Base-by-base conservation (phyloP, 2,113 vertebrate genomes). In the Pseudorasbora parva region DNA sequence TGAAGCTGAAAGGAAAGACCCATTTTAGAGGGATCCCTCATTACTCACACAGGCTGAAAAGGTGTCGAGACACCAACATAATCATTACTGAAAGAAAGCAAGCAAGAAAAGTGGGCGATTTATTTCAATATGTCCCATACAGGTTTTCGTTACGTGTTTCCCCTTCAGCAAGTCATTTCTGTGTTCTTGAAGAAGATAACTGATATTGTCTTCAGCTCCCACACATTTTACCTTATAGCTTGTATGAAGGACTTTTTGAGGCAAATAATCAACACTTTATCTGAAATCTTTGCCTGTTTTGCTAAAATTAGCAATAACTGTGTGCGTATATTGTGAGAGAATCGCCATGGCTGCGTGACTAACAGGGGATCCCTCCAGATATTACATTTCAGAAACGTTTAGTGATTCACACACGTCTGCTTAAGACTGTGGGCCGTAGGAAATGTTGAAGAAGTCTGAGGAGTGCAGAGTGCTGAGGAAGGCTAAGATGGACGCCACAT, bases 21-120 rank as follows among this genome's bases (percentile, higher is more conserved):
- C 72, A 56, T 75, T 83, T 85, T 30, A 71, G 19, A 85, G 84
- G 86, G 54, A 83, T 87, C 81, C 84, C 86, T 87, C 81, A 87
- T 87, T 87, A 87, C 59, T 87, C 86, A 87, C 60, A 33, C 11
- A 75, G 7, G 12, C 56, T 66, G 78, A 47, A 49, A 83, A 27
- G 73, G 76, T 47, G 47, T 72, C 17, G 11, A 76, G 60, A 62
- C 59, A 56, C 62, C 66, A 85, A 82, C 83, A 79, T 9, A 79
- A 83, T 72, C 68, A 33, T 79, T 83, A 85, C 86, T 19, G 86
- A 87, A 83, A 85, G 60, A 74, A 27, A 56, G 17, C 25, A 49
- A 72, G 82, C 64, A 71, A 27, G 45, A 82, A 64, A 68, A 54
- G 77, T 76, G 77, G 84, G 81, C 41, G 81, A 64, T 45, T 43